These are phyloP conservation scores for Sitodiplosis mosellana DNA, from an alignment of 1,140 invertebrate genomes.

Conservation along the genomic window DNA sequence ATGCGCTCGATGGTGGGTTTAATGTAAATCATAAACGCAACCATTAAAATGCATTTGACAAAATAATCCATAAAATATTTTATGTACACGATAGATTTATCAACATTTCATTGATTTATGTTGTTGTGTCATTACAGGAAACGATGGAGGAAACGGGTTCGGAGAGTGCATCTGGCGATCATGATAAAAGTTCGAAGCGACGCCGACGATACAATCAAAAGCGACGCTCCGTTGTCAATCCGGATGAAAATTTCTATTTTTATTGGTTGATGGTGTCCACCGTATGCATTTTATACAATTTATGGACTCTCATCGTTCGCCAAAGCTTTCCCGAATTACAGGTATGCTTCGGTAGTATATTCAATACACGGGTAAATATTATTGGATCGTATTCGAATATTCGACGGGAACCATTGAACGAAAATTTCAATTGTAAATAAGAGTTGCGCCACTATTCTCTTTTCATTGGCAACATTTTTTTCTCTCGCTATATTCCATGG, in stretches of 20 bases:
- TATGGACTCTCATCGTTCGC: constrained; percentile 87
- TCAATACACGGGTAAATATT: constrained; percentile 6
- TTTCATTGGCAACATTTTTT: neutral
- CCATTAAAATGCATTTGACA: no score
- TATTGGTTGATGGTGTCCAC: constrained; percentile 85
- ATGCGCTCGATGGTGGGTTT: no score
- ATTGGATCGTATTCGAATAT: no score
- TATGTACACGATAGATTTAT: no score
- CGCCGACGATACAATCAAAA: constrained; percentile 42
- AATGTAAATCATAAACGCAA: no score
- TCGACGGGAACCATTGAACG: no score
- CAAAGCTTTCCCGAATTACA: constrained; percentile 86
- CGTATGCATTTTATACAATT: constrained; percentile 78
- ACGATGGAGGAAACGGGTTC: constrained; percentile 45
- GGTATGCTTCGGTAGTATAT: constrained; percentile 23
- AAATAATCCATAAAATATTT: no score
- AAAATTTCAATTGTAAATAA: no score
- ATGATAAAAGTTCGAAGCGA: constrained; percentile 36
- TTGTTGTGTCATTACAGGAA: constrained; percentile 14
- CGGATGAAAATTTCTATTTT: constrained; percentile 89
- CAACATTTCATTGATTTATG: neutral
- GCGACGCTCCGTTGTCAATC: constrained; percentile 77
- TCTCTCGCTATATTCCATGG: no score
- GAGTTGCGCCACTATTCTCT: neutral
- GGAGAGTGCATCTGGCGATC: constrained; percentile 41